Evolutionary conservation across 2,888 invertebrate genomes (phyloP), one percentile per base, ranked within the genome.

Genomic region (Brenthis hecate): DNA sequence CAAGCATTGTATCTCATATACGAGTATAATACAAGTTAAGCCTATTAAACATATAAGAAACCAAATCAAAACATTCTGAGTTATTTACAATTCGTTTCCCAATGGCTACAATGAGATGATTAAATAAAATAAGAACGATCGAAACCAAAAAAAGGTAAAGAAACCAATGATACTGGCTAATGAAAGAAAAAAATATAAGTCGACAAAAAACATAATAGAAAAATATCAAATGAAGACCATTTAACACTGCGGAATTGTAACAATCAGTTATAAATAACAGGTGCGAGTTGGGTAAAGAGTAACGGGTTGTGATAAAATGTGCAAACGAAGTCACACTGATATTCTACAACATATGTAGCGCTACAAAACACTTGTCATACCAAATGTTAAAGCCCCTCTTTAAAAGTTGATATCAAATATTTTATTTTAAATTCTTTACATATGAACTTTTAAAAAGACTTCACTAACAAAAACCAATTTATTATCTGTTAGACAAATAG

Each of bases 71-170:
- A 65, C 43, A 71, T 48, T 56, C 32, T 47, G 28, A 47, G 32
- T 66, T 55, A 28, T 47, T 51, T 56, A 32, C 56, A 58, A 69
- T 56, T 65, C 60, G 58, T 55, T 55, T 70, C 64, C 68, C 68
- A 65, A 70, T 72, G 61, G 69, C 74, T 74, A 75, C 71, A 64
- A 74, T 75, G 75, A 73, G 69, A 72, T 75, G 75, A 68, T 55
- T 60, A 67, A 72, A 71, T 50, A 74, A 73, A 75, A 71, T 60
- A 72, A 72, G 54, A 71, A 68, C 55, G 73, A 73, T 69, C 66
- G 70, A 67, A 69, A 74, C 70, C 72, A 70, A 71, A 74, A 28
- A 65, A 68, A 70, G 73, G 73, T 73, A 73, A 71, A 70, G 71
- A 74, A 76, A 74, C 54, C 70, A 66, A 75, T 69, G 72, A 62